Evolutionary conservation across 2,888 invertebrate species (phyloP).

Genomic region (Aquatica leii): DNA sequence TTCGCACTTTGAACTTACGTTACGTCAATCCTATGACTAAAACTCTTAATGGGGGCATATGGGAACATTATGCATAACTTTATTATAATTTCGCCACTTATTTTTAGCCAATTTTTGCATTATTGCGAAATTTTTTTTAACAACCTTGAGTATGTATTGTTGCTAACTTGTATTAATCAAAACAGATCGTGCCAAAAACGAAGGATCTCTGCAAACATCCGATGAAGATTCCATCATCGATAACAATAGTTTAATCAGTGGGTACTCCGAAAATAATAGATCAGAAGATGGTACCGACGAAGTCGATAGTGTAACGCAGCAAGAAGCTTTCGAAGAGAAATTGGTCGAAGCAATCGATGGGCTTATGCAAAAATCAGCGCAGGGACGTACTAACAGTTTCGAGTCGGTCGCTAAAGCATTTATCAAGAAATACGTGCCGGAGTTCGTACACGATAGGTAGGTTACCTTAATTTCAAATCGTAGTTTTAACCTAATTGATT

Average conservation of each 20-base stretch:
- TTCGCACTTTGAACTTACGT: conserved; percentile 1
- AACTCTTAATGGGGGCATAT: conserved; percentile 6
- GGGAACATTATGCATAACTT: background rate
- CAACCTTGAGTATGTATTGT: background rate
- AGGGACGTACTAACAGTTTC: conserved; percentile 78
- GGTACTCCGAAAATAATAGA: conserved; percentile 78
- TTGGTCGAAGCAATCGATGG: conserved; percentile 87
- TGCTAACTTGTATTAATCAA: background rate
- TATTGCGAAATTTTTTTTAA: background rate
- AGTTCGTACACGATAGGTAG: conserved; percentile 77
- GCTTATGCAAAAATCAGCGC: conserved; percentile 86
- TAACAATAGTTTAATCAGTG: conserved; percentile 83
- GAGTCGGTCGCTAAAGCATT: conserved; percentile 77
- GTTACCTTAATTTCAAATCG: conserved; percentile 21
- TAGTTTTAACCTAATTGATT: too few relatives aligned
- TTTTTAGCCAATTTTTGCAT: background rate
- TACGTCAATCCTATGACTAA: conserved; percentile 8
- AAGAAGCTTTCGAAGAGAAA: conserved; percentile 86
- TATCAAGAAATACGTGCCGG: conserved; percentile 79
- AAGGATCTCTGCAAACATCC: conserved; percentile 55
- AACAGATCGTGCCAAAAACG: conserved; percentile 41
- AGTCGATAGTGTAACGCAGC: conserved; percentile 69
- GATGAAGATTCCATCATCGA: conserved; percentile 78
- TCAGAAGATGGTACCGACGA: conserved; percentile 56
- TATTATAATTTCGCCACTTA: background rate